Evolutionary conservation across 2,888 invertebrate species (phyloP).

Genomic region (Drosophila helvetica): DNA sequence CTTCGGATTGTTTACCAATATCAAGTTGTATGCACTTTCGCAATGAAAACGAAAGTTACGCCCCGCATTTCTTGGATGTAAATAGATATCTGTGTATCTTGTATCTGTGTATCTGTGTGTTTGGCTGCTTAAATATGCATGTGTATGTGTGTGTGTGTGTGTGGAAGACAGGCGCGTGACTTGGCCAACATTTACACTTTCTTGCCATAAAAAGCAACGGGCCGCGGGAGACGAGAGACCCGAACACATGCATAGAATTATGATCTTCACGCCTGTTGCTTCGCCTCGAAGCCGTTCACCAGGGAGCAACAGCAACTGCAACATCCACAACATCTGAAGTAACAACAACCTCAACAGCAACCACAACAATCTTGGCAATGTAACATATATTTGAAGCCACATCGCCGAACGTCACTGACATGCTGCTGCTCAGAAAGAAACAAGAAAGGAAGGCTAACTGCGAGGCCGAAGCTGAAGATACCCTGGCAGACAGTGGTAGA

Average conservation of each 20-base stretch:
- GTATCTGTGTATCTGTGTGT: no score
- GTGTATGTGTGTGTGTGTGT: constrained; percentile 4
- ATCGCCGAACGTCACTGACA: constrained; percentile 42
- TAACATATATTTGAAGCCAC: constrained; percentile 72
- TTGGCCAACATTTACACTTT: constrained; percentile 70
- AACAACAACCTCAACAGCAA: constrained; percentile 11
- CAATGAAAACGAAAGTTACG: constrained; percentile 79
- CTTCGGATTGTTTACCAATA: constrained; percentile 55
- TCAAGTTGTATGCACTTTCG: constrained; percentile 77
- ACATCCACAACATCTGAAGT: neutral
- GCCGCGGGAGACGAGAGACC: constrained; percentile 14
- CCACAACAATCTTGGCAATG: constrained; percentile 66
- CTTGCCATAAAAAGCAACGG: constrained; percentile 57
- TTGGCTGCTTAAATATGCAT: no score
- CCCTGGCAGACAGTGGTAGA: neutral
- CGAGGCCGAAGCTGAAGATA: neutral
- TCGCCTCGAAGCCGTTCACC: constrained; percentile 44
- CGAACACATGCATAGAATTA: constrained; percentile 60
- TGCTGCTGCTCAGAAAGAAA: neutral
- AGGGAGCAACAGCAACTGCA: neutral
- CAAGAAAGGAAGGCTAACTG: neutral
- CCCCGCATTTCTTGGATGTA: constrained; percentile 38
- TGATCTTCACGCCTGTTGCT: constrained; percentile 73
- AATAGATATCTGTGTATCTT: constrained; percentile 13
- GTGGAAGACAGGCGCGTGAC: constrained; percentile 59